Evolutionary conservation across 1,140 invertebrate species (phyloP), one percentile per base, ranked within the genome.

Genomic region (Orius laevigatus): DNA sequence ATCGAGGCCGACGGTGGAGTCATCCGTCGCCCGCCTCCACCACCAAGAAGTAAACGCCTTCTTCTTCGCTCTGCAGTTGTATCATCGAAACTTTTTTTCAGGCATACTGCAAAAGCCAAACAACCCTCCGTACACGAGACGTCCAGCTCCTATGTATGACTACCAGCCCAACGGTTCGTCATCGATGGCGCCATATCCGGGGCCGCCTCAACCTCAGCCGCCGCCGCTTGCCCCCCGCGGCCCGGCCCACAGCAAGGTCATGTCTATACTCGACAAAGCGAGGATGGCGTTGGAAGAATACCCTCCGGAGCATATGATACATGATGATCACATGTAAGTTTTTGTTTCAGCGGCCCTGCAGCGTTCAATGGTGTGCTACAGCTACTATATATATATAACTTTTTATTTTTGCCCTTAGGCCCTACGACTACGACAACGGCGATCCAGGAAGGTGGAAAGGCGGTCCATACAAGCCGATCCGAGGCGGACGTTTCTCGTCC

Each of bases 231-330:
- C 65, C 65, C 20, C 59, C 67, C 32, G 61, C 66, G 55, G 65
- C 72, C 1, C 71, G 74, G 12, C 16, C 3, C 6, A n/a, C 10
- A 59, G 57, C 18, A 56, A 32, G 53, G 55, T 14, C 83, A 84
- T 84, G 63, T 84, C 80, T 36, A 87, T 86, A 54, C 66, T 87
- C 51, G 84, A 87, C 64, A 72, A 81, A 46, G 83, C 84, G 1
- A 67, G 82, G 47, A 71, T 74, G 20, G 81, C 82, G 10, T 84
- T 87, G 78, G 81, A 85, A 60, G 74, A 25, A 25, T 25, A 25
- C 25, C 25, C 25, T 25, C 25, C 25, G 25, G 25, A 25, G 25
- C 25, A 25, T 25, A 25, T 25, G 25, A 25, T 25, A 3, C 25
- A 25, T 8, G 25, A 25, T 25, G 25, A 25, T 8, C 25, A 25